Percentiles rank a stretch among this genome's conserved stretches.
phyloP scores from a whole-genome alignment of 2,113 vertebrate species.

The Hippocampus barbouri region DNA sequence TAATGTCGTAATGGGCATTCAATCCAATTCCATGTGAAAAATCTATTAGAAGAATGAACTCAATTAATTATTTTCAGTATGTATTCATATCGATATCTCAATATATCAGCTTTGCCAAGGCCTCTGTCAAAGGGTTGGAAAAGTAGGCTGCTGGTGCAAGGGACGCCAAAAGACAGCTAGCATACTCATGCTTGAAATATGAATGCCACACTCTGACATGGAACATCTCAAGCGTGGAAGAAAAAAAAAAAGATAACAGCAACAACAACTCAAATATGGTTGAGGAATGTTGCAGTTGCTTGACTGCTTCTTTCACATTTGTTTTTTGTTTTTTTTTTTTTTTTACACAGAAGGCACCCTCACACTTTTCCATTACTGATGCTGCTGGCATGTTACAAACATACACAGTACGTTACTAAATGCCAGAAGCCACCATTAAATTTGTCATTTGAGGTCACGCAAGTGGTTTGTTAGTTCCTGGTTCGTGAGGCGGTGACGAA shows the following conservation, averaged over 20 bases:
- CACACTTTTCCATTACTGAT: neutral
- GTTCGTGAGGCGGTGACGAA: neutral
- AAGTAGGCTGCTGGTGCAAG: neutral
- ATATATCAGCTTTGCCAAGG: neutral
- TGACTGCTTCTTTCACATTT: neutral
- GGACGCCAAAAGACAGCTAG: neutral
- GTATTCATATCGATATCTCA: neutral
- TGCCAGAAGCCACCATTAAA: neutral
- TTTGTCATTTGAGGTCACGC: too few relatives aligned
- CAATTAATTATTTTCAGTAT: too few relatives aligned
- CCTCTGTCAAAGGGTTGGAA: neutral
- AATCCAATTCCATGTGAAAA: too few relatives aligned
- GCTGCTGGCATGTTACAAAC: neutral
- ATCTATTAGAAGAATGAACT: too few relatives aligned
- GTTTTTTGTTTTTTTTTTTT: neutral
- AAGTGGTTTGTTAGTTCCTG: neutral
- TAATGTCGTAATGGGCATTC: too few relatives aligned
- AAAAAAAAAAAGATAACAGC: neutral
- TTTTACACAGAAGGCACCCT: neutral
- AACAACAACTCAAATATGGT: neutral
- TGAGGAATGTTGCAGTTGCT: neutral
- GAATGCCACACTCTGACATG: neutral
- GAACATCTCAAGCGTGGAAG: neutral
- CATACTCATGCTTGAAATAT: neutral
- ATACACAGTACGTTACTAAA: too few relatives aligned